A percentile compares a stretch with the other conserved stretches of the same genome.
Evolutionary conservation across 2,113 vertebrate genomes (phyloP).

Genomic region (Pseudonaja textilis): DNA sequence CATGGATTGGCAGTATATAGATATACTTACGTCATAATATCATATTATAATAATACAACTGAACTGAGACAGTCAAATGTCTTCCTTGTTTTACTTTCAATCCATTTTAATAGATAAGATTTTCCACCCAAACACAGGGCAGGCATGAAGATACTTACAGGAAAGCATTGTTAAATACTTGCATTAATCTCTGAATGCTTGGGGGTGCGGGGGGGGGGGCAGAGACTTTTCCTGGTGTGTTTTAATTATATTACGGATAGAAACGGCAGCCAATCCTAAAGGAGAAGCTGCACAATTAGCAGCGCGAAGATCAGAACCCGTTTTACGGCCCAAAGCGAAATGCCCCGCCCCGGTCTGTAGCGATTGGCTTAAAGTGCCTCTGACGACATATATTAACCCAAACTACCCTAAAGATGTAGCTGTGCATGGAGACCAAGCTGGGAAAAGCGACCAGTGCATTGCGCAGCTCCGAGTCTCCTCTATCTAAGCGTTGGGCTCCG

Average conservation of each 20-base stretch:
- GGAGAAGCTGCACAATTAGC: slow-evolving; percentile 77
- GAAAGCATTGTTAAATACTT: slow-evolving; percentile 73
- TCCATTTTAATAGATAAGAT: not conserved
- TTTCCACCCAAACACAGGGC: not conserved
- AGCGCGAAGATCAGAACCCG: slow-evolving; percentile 74
- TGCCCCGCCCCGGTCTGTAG: slow-evolving; percentile 66
- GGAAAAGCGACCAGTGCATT: slow-evolving; percentile 66
- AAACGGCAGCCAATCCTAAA: slow-evolving; percentile 76
- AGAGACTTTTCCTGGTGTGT: slow-evolving; percentile 57
- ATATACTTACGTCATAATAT: not conserved
- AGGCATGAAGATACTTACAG: slow-evolving; percentile 47
- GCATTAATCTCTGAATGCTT: slow-evolving; percentile 75
- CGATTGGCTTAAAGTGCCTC: slow-evolving; percentile 75
- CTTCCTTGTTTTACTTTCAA: slow-evolving; percentile 5
- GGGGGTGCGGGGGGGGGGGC: slow-evolving; percentile 14
- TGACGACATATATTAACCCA: slow-evolving; percentile 91
- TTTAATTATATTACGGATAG: slow-evolving; percentile 77
- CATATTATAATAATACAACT: not conserved
- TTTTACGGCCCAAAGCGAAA: slow-evolving; percentile 69
- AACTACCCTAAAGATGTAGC: slow-evolving; percentile 85
- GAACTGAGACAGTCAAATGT: not conserved
- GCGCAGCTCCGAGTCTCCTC: slow-evolving; percentile 32
- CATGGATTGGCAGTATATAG: not conserved
- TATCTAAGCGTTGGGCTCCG: no score
- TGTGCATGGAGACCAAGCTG: slow-evolving; percentile 81